These are phyloP conservation scores for Aphrophora alni DNA, from an alignment of 2,888 invertebrate genomes.

Conservation along the genomic window DNA sequence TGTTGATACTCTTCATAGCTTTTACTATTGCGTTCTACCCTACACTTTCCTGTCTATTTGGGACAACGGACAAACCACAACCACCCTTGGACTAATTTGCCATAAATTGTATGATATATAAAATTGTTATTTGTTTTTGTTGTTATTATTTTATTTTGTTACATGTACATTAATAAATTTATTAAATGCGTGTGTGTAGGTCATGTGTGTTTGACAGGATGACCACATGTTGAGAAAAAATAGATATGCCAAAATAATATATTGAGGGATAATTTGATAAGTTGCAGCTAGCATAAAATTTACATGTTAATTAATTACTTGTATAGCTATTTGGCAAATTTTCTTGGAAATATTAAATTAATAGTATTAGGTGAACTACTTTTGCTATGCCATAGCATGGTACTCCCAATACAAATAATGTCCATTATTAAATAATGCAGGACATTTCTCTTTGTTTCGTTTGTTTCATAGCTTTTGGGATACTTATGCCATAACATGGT, in stretches of 20 bases:
- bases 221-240: not conserved
- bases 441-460: too few species aligned
- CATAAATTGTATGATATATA: not conserved
- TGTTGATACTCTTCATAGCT: slow-evolving; percentile 44
- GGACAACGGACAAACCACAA: slow-evolving; percentile 41
- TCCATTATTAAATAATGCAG: too few species aligned
- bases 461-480: too few species aligned
- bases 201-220: not conserved
- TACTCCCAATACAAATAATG: too few species aligned
- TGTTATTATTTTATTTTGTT: not conserved
- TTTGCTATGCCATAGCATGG: too few species aligned
- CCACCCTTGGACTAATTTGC: not conserved
- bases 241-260: not conserved
- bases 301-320: not conserved
- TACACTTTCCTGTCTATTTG: slow-evolving; percentile 44
- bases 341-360: too few species aligned
- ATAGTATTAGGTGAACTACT: too few species aligned
- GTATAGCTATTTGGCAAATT: too few species aligned
- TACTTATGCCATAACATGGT: too few species aligned
- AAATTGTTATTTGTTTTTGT: not conserved
- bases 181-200: not conserved
- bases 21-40: slow-evolving; percentile 46
- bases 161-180: not conserved
- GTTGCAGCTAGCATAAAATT: not conserved
- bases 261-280: not conserved